These are phyloP conservation scores for Crypturellus undulatus DNA, from an alignment of 2,113 vertebrate genomes.

Conservation along the genomic window DNA sequence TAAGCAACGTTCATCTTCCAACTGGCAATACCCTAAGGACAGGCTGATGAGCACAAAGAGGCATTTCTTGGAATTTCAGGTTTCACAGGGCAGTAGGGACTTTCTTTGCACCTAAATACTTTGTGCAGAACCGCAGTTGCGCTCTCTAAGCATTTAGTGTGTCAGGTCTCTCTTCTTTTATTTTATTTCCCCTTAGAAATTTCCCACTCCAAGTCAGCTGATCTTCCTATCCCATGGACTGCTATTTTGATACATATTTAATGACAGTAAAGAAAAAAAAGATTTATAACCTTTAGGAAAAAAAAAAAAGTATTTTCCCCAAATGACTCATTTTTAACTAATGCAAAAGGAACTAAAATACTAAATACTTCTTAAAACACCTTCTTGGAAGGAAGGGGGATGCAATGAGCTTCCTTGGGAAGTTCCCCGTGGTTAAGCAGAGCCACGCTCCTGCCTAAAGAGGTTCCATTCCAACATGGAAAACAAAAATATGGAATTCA, in stretches of 20 bases:
- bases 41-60: background rate
- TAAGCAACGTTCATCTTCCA: background rate
- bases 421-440: background rate
- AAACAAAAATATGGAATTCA: background rate
- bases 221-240: background rate
- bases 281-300: background rate
- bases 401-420: background rate
- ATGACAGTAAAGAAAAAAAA: background rate
- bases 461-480: background rate
- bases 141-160: background rate
- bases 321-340: background rate
- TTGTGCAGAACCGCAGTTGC: background rate
- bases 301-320: slow-evolving; percentile 29
- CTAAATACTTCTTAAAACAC: background rate
- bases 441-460: background rate
- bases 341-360: background rate
- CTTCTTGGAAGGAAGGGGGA: background rate
- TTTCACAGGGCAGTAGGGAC: background rate
- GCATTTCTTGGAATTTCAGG: background rate
- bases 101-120: background rate
- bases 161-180: background rate
- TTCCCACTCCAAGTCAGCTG: background rate
- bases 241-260: background rate
- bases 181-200: background rate
- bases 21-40: background rate